Conservation (phyloP, 2,113 vertebrate genomes). For the Melierax canorus region DNA sequence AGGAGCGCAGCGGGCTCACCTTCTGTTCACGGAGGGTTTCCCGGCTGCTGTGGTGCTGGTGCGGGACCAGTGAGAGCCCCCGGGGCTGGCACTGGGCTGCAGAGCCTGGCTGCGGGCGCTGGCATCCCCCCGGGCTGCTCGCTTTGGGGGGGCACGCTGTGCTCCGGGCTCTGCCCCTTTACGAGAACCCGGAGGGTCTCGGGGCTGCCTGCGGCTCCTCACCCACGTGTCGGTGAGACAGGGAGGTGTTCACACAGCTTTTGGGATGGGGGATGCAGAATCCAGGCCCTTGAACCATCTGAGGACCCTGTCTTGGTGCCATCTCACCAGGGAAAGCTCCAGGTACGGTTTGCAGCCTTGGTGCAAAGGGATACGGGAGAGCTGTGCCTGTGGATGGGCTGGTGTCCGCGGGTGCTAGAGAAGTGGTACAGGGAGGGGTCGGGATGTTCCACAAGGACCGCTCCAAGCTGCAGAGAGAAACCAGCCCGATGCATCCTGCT, state of each 20-base stretch:
- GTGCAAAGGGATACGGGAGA: not conserved
- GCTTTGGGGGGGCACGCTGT: not conserved
- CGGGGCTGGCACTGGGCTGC: not conserved
- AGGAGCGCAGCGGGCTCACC: not conserved
- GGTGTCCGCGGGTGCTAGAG: not conserved
- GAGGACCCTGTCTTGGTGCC: not conserved
- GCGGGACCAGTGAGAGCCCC: not conserved
- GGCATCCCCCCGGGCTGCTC: not conserved
- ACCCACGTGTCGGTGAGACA: rapidly evolving
- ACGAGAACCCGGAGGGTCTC: not conserved
- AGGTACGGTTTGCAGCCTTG: rapidly evolving
- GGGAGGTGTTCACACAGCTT: rapidly evolving
- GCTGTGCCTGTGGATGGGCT: not conserved
- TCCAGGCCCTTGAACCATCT: not conserved
- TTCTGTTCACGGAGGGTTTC: no score
- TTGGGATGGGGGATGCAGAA: not conserved
- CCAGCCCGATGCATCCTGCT: not conserved
- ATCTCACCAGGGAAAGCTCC: not conserved
- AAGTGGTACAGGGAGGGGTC: rapidly evolving
- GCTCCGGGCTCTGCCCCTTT: not conserved
- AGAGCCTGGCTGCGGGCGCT: not conserved
- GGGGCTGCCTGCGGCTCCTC: not conserved
- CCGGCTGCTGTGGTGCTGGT: not conserved
- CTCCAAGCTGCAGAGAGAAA: not conserved
- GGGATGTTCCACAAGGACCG: not conserved